These are phyloP conservation scores for Coracopsis vasa DNA, from an alignment of 2,113 vertebrate species.

Conservation along the genomic window DNA sequence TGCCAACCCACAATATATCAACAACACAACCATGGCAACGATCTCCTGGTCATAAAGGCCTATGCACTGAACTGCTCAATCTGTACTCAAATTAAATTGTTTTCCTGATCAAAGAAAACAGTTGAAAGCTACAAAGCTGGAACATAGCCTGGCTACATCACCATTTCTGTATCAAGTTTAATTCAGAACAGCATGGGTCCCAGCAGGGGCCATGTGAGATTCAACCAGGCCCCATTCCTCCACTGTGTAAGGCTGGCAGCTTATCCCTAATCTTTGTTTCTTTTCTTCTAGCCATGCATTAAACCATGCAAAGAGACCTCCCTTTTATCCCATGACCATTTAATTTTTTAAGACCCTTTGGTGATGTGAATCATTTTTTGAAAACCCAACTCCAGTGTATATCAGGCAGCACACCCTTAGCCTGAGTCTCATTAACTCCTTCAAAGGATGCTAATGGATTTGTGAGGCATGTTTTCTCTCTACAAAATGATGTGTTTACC, in stretches of 20 bases:
- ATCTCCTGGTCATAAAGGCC: not conserved
- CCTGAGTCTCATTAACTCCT: slow-evolving; percentile 27
- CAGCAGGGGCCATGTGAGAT: not conserved
- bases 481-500: slow-evolving; percentile 48
- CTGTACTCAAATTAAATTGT: not conserved
- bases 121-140: not conserved
- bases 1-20: not conserved
- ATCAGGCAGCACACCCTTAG: not conserved
- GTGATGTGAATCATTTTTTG: not conserved
- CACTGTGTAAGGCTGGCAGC: not conserved
- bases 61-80: not conserved
- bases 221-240: not conserved
- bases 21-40: not conserved
- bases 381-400: not conserved
- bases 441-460: slow-evolving; percentile 45
- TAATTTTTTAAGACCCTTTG: slow-evolving; percentile 3
- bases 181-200: not conserved
- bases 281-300: not conserved
- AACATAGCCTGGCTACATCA: not conserved
- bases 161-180: not conserved
- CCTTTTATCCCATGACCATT: not conserved
- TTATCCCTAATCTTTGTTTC: not conserved
- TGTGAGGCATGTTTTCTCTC: slow-evolving; percentile 18
- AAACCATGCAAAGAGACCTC: not conserved
- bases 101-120: not conserved